Conservation (phyloP, 1,140 invertebrate species). For the Drosophila virilis region DNA sequence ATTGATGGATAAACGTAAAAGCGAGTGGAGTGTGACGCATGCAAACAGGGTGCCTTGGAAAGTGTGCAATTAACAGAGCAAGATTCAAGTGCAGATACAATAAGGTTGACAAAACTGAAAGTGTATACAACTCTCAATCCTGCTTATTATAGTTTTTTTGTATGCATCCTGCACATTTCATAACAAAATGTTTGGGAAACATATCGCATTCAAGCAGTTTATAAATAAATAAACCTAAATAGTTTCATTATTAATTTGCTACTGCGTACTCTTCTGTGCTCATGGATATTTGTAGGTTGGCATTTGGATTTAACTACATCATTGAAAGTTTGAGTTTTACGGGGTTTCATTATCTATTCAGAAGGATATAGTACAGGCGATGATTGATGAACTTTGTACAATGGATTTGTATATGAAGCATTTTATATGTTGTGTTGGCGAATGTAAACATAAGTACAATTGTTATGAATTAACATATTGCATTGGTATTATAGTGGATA, state of each 20-base stretch:
- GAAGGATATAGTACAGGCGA: slow-evolving; percentile 30
- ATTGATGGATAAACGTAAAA: not conserved
- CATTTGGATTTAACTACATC: slow-evolving; percentile 5
- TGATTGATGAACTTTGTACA: slow-evolving; percentile 71
- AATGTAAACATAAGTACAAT: slow-evolving; percentile 51
- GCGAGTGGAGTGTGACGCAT: slow-evolving; percentile 39
- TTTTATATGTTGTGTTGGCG: slow-evolving; percentile 49
- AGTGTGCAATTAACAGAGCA: slow-evolving; percentile 36
- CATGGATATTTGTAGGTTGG: slow-evolving; percentile 1
- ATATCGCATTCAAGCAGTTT: not conserved
- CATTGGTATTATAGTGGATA: slow-evolving; percentile 41
- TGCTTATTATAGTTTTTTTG: not conserved
- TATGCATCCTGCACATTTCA: not conserved
- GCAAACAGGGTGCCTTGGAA: slow-evolving; percentile 50
- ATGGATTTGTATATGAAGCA: slow-evolving; percentile 58
- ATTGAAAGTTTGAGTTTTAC: slow-evolving; percentile 1
- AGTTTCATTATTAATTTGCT: slow-evolving; percentile 1
- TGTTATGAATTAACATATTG: slow-evolving; percentile 33
- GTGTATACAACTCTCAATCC: not conserved
- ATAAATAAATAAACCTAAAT: not conserved
- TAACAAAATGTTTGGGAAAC: slow-evolving; percentile 2
- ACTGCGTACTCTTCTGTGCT: slow-evolving; percentile 16
- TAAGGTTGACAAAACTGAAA: slow-evolving; percentile 5
- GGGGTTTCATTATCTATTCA: slow-evolving; percentile 2
- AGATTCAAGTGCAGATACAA: slow-evolving; percentile 3